A percentile compares a stretch with the other conserved stretches of the same genome.
These are phyloP conservation scores for Hydrophis major DNA, from an alignment of 2,797 vertebrate species.

Conservation along the genomic window DNA sequence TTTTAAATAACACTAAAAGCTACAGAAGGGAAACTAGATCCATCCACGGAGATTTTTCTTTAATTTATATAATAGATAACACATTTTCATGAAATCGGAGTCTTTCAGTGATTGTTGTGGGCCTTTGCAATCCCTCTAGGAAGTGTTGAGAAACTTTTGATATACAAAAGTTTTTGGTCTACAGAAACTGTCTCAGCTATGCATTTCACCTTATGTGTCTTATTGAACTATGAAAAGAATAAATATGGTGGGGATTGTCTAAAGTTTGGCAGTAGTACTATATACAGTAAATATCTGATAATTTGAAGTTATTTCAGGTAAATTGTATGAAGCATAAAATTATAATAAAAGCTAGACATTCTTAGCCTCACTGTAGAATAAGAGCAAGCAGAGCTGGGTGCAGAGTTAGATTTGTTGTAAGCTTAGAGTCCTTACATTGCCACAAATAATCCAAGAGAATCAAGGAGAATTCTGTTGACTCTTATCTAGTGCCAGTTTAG, in stretches of 20 bases:
- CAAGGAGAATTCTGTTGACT: neutral
- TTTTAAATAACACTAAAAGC: slow-evolving; percentile 18
- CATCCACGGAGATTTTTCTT: neutral
- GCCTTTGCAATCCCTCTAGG: neutral
- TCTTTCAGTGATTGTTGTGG: neutral
- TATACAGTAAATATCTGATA: neutral
- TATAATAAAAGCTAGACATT: neutral
- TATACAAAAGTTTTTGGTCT: neutral
- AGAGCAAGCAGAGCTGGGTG: neutral
- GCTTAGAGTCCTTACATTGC: neutral
- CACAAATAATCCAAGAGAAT: neutral
- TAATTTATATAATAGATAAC: slow-evolving; percentile 7
- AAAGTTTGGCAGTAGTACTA: neutral
- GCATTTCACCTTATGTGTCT: neutral
- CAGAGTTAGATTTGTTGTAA: neutral
- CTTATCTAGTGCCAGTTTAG: neutral
- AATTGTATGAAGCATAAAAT: neutral
- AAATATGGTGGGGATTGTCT: neutral
- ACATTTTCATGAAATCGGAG: neutral
- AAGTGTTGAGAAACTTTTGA: neutral
- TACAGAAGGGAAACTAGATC: slow-evolving; percentile 2
- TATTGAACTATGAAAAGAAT: neutral
- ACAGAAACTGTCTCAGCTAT: neutral
- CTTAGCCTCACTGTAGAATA: neutral
- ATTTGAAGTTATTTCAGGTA: neutral